Evolutionary conservation across 1,140 invertebrate species (phyloP), one percentile per base, ranked within the genome.

Genomic region (Augochlora pura): DNA sequence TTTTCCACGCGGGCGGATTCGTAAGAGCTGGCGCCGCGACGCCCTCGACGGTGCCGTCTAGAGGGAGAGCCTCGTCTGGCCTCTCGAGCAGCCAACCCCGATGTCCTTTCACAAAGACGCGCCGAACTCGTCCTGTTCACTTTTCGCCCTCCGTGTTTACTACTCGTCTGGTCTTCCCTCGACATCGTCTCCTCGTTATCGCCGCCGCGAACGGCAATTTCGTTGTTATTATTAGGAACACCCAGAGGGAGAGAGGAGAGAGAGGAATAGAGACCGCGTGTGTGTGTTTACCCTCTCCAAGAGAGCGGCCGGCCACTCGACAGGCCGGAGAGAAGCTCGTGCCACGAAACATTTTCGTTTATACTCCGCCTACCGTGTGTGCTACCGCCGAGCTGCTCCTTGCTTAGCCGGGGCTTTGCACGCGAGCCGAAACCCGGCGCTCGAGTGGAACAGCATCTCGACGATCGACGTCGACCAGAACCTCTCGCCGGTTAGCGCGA

Each of bases 121-220:
- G n/a, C 62, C 57, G 38, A 69, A 49, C 52, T 16, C 66, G 49
- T 52, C 6, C 60, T 77, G 63, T 39, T 54, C 52, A 32, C n/a
- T 46, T 54, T 46, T 59, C 81, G 49, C 73, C 64, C 52, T 46
- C 60, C 16, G 25, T 66, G 69, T 79, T 73, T 66, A 67, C 71
- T 27, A 32, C 18, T 38, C 38, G 52, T 52, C 63, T 46, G 46
- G 69, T 79, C 82, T 65, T 83, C 73, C 39, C 72, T 67, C 73
- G 72, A 80, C 82, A 84, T 84, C 83, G 82, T 78, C 84, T 85
- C 75, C 84, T 86, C 83, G 83, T 86, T 86, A 86, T 86, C 83
- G 83, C 75, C 32, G 66, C 60, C 67, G 65, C 75, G 75, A 75
- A 82, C 76, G 83, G 70, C 60, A 82, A 85, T 86, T 82, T 86